These are phyloP conservation scores for Augochlorella aurata DNA, from an alignment of 2,888 invertebrate species.

Conservation along the genomic window DNA sequence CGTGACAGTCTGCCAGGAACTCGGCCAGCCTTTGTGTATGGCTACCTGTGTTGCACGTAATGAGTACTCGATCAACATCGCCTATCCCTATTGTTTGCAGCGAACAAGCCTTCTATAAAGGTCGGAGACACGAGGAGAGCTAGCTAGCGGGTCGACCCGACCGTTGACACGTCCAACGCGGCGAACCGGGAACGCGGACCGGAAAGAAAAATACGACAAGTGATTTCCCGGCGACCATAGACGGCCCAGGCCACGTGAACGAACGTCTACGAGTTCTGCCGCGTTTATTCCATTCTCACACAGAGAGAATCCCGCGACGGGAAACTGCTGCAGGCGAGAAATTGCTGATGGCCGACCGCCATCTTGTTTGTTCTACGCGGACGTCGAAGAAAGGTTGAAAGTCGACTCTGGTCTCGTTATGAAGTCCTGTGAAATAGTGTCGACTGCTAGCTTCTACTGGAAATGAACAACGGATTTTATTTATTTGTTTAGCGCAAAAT, in stretches of 20 bases:
- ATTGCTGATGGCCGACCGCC: not conserved
- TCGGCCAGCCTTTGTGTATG: conserved; percentile 13
- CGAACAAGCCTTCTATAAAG: conserved; percentile 22
- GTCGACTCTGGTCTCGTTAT: no score
- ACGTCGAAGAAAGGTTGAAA: no score
- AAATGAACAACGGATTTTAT: no score
- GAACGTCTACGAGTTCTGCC: not conserved
- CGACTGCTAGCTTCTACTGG: no score
- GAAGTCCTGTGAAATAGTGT: no score
- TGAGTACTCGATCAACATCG: conserved; percentile 45
- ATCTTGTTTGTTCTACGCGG: not conserved
- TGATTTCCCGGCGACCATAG: not conserved
- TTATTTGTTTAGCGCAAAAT: no score
- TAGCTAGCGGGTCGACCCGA: conserved; percentile 17
- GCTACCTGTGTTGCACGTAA: conserved; percentile 38
- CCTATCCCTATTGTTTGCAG: conserved; percentile 39
- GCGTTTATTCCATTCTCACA: not conserved
- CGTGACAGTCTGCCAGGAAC: conserved; percentile 13
- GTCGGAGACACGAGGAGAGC: conserved; percentile 28
- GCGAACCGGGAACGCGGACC: not conserved
- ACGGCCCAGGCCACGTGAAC: not conserved
- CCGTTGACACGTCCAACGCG: conserved; percentile 18
- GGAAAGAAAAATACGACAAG: conserved; percentile 4
- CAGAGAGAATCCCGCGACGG: not conserved
- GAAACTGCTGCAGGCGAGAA: not conserved